A percentile compares a stretch with the other conserved stretches of the same genome.
Evolutionary conservation across 2,888 invertebrate genomes (phyloP).

Genomic region (Idaea biselata): DNA sequence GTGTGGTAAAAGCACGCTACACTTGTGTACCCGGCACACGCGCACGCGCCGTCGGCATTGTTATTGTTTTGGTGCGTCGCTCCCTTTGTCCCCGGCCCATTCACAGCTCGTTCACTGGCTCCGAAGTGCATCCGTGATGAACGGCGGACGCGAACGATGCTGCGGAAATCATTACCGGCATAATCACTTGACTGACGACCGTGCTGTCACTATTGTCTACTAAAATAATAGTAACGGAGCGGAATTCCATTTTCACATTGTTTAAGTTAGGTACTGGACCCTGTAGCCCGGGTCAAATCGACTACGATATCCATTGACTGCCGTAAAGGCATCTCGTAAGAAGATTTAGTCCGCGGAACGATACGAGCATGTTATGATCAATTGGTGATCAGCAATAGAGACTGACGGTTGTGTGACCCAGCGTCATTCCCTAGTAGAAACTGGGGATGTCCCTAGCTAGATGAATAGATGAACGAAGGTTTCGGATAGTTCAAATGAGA

Average conservation of each 20-base stretch:
- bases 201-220: neutral
- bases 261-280: neutral
- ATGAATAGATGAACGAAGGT: too few relatives aligned
- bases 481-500: too few relatives aligned
- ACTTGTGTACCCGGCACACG: slow-evolving; percentile 65
- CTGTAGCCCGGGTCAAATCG: too few relatives aligned
- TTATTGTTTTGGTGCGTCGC: slow-evolving; percentile 67
- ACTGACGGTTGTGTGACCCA: too few relatives aligned
- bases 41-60: slow-evolving; percentile 48
- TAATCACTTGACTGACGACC: slow-evolving; percentile 22
- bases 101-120: slow-evolving; percentile 45
- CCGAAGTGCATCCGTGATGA: slow-evolving; percentile 50
- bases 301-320: too few relatives aligned
- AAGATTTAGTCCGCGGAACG: too few relatives aligned
- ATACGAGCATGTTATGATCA: too few relatives aligned
- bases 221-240: neutral
- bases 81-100: slow-evolving; percentile 55
- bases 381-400: too few relatives aligned
- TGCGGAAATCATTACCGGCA: slow-evolving; percentile 50
- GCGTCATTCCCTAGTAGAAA: too few relatives aligned
- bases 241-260: neutral
- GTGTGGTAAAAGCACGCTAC: slow-evolving; percentile 14
- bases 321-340: too few relatives aligned
- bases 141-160: slow-evolving; percentile 38
- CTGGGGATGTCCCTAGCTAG: too few relatives aligned